Percentiles rank a stretch among this genome's conserved stretches.
phyloP scores from a whole-genome alignment of 2,113 vertebrate species.

The Callocephalon fimbriatum region DNA sequence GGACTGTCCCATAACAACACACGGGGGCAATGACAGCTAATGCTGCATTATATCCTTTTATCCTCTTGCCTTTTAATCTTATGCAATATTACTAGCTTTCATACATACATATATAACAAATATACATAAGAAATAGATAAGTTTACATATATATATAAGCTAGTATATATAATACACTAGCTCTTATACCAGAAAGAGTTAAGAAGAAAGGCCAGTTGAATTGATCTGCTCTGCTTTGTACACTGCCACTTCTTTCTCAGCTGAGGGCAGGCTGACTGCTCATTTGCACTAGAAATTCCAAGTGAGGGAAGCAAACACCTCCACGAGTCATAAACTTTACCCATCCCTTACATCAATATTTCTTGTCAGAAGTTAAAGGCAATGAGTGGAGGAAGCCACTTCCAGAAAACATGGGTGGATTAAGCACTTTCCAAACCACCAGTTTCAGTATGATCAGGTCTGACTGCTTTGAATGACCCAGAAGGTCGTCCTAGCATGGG shows the following conservation, averaged over 20 bases:
- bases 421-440: background rate
- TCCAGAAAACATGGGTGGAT: background rate
- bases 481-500: background rate
- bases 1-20: background rate
- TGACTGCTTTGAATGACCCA: background rate
- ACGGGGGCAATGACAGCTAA: background rate
- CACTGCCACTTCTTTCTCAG: background rate
- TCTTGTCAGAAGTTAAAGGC: constrained; percentile 4
- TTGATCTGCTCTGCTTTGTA: background rate
- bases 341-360: background rate
- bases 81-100: background rate
- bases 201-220: background rate
- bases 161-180: background rate
- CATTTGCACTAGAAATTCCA: background rate
- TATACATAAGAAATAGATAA: no score
- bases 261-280: background rate
- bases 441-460: background rate
- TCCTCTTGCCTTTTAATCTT: background rate
- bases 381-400: background rate
- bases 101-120: background rate
- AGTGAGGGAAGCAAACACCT: background rate
- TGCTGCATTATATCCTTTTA: background rate
- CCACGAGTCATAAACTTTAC: constrained; percentile 12
- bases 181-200: constrained; percentile 4
- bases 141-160: background rate